Evolutionary conservation across 2,113 vertebrate species (phyloP).

Genomic region (Pogonocichla stellata): DNA sequence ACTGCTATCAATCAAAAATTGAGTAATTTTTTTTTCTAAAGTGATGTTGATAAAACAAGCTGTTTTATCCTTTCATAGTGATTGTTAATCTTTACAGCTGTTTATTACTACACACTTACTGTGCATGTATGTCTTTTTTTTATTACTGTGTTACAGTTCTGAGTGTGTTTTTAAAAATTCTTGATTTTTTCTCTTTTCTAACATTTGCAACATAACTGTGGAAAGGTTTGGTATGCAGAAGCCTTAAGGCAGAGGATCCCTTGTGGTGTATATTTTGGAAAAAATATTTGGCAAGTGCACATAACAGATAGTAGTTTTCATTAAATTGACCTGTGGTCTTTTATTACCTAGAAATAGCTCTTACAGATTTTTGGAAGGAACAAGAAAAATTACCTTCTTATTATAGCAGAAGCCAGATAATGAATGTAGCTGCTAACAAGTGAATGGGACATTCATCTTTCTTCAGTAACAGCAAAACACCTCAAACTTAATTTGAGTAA

Average conservation of each 20-base stretch:
- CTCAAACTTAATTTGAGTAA: neutral
- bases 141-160: neutral
- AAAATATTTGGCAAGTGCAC: neutral
- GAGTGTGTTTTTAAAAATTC: neutral
- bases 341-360: neutral
- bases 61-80: neutral
- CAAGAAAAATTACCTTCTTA: neutral
- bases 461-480: neutral
- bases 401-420: neutral
- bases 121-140: neutral
- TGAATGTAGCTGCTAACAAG: neutral
- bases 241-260: neutral
- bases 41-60: neutral
- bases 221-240: neutral
- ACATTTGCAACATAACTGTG: neutral
- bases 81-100: neutral
- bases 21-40: neutral
- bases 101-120: neutral
- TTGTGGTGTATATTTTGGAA: neutral
- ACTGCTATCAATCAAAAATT: neutral
- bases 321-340: neutral
- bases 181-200: neutral
- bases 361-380: neutral
- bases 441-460: neutral
- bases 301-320: neutral